Conservation (phyloP, 2,797 vertebrate species). For the Mormyrops attenuatus region DNA sequence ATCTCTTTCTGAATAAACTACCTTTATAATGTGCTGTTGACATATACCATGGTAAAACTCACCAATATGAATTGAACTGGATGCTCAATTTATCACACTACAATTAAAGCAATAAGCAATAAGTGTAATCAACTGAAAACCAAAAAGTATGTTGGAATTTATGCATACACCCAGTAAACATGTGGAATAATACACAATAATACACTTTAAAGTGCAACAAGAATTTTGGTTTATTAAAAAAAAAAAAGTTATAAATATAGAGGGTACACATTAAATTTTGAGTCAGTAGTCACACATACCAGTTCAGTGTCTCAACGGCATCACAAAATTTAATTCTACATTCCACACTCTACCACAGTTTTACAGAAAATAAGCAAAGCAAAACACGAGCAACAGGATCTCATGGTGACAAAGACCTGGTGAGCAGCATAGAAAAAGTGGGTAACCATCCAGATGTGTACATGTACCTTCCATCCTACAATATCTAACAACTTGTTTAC, state of each 20-base stretch:
- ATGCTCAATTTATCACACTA: neutral
- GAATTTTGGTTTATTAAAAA: conserved; percentile 4
- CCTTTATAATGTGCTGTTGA: neutral
- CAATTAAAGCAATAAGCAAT: neutral
- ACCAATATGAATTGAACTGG: neutral
- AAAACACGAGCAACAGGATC: neutral
- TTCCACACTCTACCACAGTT: neutral
- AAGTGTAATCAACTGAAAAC: neutral
- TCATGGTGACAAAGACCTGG: neutral
- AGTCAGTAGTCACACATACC: neutral
- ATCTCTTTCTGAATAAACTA: neutral
- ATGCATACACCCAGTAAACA: neutral
- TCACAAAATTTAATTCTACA: conserved; percentile 1
- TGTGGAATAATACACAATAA: neutral
- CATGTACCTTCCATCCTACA: neutral
- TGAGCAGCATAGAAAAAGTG: neutral
- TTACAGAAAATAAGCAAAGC: neutral
- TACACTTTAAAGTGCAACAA: conserved; percentile 3
- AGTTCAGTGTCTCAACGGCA: neutral
- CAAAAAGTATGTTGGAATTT: neutral
- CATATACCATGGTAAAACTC: neutral
- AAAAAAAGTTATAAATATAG: conserved; percentile 1
- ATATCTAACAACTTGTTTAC: neutral
- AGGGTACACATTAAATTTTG: neutral
- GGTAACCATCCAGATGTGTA: neutral